phyloP scores from a whole-genome alignment of 53 echinoderm and acorn worm species.

The Holothuria scabra region DNA sequence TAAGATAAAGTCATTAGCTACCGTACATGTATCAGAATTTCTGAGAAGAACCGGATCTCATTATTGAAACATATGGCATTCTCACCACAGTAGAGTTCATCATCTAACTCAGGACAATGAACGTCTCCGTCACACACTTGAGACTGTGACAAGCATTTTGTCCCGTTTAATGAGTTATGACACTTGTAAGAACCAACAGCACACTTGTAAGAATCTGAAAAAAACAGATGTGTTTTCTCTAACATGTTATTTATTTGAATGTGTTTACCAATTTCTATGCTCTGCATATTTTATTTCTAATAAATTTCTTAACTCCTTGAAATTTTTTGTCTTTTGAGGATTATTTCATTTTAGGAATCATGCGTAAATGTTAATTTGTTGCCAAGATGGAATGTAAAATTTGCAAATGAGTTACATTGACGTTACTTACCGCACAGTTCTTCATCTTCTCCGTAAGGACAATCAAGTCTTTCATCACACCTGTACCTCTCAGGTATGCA shows the following conservation, averaged over 20 bases:
- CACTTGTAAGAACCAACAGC: constrained; percentile 14
- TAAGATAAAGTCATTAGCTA: too few relatives aligned
- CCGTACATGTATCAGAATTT: too few relatives aligned
- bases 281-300: too few relatives aligned
- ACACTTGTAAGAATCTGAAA: constrained; percentile 9
- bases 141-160: constrained; percentile 1
- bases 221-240: not conserved
- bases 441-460: constrained; percentile 29
- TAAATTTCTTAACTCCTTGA: too few relatives aligned
- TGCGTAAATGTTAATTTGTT: too few relatives aligned
- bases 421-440: not conserved
- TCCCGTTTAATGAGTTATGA: not conserved
- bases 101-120: constrained; percentile 5
- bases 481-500: constrained; percentile 28
- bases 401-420: too few relatives aligned
- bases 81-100: constrained; percentile 31
- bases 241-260: not conserved
- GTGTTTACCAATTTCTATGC: too few relatives aligned
- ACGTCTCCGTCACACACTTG: not conserved
- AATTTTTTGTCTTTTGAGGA: too few relatives aligned
- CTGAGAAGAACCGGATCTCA: too few relatives aligned
- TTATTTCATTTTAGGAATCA: too few relatives aligned
- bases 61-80: too few relatives aligned
- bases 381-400: too few relatives aligned
- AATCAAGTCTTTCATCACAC: not conserved